These are phyloP conservation scores for Drosophila pandora DNA, from an alignment of 1,140 invertebrate species.

Conservation along the genomic window DNA sequence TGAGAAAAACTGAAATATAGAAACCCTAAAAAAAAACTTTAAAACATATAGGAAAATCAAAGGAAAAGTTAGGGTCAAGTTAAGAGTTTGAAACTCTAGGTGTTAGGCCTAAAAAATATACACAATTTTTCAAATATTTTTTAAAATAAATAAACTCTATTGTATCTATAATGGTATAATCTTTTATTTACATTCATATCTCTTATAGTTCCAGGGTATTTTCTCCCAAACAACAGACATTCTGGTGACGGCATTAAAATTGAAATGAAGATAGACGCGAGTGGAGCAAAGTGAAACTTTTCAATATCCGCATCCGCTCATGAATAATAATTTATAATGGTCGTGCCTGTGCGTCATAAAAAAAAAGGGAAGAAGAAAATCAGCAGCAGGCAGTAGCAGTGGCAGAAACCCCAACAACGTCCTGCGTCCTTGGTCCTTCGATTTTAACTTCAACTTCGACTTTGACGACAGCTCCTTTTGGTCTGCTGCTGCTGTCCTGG, in stretches of 20 bases:
- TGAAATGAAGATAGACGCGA: constrained; percentile 74
- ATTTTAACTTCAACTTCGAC: constrained; percentile 23
- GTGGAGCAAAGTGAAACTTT: constrained; percentile 72
- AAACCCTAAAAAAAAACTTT: constrained; percentile 7
- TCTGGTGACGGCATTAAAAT: constrained; percentile 63
- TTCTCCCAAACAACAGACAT: constrained; percentile 28
- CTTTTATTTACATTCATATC: too few relatives aligned
- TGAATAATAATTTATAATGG: constrained; percentile 82
- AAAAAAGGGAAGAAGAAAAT: constrained; percentile 15
- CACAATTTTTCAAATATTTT: too few relatives aligned
- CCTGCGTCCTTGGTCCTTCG: constrained; percentile 1
- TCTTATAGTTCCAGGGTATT: constrained; percentile 11
- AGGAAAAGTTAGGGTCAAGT: constrained; percentile 1
- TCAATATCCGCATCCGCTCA: constrained; percentile 81
- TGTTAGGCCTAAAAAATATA: too few relatives aligned
- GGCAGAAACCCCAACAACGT: constrained; percentile 9
- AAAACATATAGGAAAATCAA: constrained; percentile 11
- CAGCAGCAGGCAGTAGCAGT: background rate
- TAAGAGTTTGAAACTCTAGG: background rate
- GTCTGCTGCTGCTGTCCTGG: constrained; percentile 26
- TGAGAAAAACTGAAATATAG: constrained; percentile 30
- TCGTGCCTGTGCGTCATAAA: constrained; percentile 57
- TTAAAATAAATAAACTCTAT: too few relatives aligned
- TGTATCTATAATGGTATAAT: too few relatives aligned
- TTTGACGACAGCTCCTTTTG: constrained; percentile 36